Evolutionary conservation across 2,888 invertebrate genomes (phyloP).

Genomic region (Thecocarcelia acutangulata): DNA sequence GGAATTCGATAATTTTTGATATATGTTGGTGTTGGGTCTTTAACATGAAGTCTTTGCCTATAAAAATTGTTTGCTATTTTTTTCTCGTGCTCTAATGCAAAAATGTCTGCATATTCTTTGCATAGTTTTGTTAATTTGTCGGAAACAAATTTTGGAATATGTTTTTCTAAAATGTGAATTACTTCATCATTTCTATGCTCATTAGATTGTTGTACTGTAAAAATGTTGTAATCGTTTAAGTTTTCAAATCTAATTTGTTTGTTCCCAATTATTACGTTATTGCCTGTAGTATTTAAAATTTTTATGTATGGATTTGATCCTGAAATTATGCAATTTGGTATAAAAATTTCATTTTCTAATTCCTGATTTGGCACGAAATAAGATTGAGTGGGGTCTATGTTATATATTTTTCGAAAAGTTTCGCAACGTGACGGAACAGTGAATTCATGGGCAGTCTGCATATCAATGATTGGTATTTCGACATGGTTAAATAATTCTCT

Average conservation of each 20-base stretch:
- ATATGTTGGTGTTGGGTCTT: no score
- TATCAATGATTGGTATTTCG: no score
- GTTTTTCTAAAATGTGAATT: neutral
- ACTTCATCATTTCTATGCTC: no score
- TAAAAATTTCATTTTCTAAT: neutral
- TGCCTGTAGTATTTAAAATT: neutral
- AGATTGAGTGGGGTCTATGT: neutral
- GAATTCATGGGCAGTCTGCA: no score
- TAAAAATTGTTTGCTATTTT: neutral
- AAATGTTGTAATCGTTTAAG: neutral
- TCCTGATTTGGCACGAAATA: slow-evolving; percentile 2
- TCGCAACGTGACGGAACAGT: neutral
- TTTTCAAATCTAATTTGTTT: neutral
- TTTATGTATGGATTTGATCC: neutral
- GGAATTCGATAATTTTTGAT: no score
- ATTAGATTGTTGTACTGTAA: no score
- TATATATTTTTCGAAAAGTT: slow-evolving; percentile 2
- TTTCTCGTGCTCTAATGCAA: neutral
- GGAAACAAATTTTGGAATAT: slow-evolving; percentile 2
- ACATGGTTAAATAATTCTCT: no score
- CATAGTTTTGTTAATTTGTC: neutral
- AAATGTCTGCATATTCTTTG: neutral
- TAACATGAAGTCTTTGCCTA: neutral
- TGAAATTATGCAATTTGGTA: neutral
- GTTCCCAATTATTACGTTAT: neutral